phyloP scores from a whole-genome alignment of 1,140 invertebrate genomes.

The Eumaeus atala region DNA sequence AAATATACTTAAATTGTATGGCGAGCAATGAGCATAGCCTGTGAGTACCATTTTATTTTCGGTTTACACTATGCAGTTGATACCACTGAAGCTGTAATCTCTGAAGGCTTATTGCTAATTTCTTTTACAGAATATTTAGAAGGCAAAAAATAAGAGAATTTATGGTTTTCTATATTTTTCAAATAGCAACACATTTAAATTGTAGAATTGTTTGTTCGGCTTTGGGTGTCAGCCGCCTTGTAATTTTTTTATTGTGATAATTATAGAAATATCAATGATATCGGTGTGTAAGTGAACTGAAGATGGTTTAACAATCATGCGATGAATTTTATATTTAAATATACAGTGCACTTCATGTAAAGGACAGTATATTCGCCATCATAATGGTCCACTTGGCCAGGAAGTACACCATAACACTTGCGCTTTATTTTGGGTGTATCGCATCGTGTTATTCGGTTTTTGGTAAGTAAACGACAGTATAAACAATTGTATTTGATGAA shows the following conservation, averaged over 20 bases:
- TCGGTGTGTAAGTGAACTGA: constrained; percentile 45
- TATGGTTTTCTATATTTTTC: constrained; percentile 5
- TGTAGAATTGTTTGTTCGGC: constrained; percentile 65
- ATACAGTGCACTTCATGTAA: constrained; percentile 43
- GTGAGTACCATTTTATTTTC: too few species aligned
- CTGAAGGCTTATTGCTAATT: too few species aligned
- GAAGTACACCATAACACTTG: constrained; percentile 55
- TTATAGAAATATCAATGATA: constrained; percentile 58
- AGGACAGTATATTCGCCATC: constrained; percentile 58
- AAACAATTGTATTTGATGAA: neutral
- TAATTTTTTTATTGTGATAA: constrained; percentile 60
- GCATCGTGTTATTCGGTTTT: constrained; percentile 54
- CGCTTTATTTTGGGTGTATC: constrained; percentile 64
- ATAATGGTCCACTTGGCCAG: constrained; percentile 55
- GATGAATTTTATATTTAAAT: constrained; percentile 47
- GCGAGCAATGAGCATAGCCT: too few species aligned
- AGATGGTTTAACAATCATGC: constrained; percentile 55
- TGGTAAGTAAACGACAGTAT: constrained; percentile 47
- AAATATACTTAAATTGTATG: too few species aligned
- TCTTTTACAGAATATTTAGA: neutral
- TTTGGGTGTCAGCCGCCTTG: constrained; percentile 66
- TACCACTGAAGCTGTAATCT: too few species aligned
- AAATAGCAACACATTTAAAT: constrained; percentile 34
- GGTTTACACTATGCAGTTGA: too few species aligned
- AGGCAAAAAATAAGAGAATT: neutral